A percentile compares a stretch with the other conserved stretches of the same genome.
phyloP scores from a whole-genome alignment of 2,113 vertebrate genomes.

The Paraplagusia blochii region DNA sequence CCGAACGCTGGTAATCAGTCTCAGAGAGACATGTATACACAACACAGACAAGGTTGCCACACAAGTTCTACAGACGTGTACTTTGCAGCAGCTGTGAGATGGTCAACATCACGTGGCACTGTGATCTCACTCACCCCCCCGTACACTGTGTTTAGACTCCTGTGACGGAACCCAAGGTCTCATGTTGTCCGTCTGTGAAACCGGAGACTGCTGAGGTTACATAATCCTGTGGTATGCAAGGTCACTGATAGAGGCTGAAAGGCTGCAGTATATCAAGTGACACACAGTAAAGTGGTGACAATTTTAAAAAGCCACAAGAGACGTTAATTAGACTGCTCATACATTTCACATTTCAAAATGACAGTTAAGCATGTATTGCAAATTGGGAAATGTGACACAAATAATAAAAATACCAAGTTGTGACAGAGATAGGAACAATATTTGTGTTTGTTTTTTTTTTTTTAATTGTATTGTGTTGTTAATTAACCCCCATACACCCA shows the following conservation, averaged over 20 bases:
- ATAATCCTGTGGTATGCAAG: slow-evolving; percentile 40
- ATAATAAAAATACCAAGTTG: too few species aligned
- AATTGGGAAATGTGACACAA: too few species aligned
- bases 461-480: too few species aligned
- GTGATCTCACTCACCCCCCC: too few species aligned
- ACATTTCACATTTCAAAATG: not conserved
- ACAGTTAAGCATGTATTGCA: not conserved
- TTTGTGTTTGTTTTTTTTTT: too few species aligned
- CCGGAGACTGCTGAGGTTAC: slow-evolving; percentile 39
- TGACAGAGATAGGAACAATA: too few species aligned
- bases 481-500: too few species aligned
- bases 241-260: slow-evolving; percentile 30
- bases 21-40: not conserved
- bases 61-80: not conserved
- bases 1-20: too few species aligned
- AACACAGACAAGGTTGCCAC: not conserved
- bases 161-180: slow-evolving; percentile 5
- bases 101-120: too few species aligned
- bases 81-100: slow-evolving; percentile 3
- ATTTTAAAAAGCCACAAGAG: slow-evolving; percentile 7
- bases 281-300: slow-evolving; percentile 14
- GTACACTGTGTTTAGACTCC: not conserved
- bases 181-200: slow-evolving; percentile 39
- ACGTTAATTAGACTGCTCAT: not conserved
- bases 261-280: slow-evolving; percentile 1